These are phyloP conservation scores for Scortum barcoo DNA, from an alignment of 2,113 vertebrate species.

Conservation along the genomic window DNA sequence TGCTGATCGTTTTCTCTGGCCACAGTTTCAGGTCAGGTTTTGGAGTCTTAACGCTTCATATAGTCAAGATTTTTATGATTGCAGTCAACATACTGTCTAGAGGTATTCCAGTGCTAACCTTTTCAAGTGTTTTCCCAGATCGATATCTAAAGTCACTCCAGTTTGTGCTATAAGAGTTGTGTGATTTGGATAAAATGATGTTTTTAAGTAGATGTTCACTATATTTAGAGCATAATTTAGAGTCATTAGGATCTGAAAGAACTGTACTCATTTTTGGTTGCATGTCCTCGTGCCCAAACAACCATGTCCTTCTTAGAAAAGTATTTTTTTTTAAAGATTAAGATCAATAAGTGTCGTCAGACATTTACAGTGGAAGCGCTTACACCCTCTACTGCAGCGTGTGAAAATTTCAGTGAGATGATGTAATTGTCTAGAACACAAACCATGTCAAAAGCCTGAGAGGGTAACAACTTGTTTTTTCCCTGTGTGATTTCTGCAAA, in stretches of 20 bases:
- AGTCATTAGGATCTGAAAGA: neutral
- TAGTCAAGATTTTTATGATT: neutral
- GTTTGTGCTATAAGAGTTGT: neutral
- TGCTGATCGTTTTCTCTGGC: too few relatives aligned
- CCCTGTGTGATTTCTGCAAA: constrained; percentile 13
- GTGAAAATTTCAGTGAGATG: constrained; percentile 51
- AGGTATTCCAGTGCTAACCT: neutral
- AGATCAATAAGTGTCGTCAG: constrained; percentile 23
- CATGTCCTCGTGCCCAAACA: neutral
- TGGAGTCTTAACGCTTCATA: neutral
- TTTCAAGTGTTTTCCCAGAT: neutral
- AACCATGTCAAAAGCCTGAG: constrained; percentile 2
- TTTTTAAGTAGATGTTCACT: neutral
- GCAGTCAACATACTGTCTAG: neutral
- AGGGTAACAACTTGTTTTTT: neutral
- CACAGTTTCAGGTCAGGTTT: too few relatives aligned
- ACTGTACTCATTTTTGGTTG: neutral
- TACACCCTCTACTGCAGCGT: constrained; percentile 43
- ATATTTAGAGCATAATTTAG: neutral
- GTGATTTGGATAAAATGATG: neutral
- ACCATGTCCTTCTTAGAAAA: neutral
- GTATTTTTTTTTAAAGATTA: neutral
- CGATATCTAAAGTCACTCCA: neutral
- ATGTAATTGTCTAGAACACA: constrained; percentile 48
- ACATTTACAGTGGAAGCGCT: constrained; percentile 33